phyloP scores from a whole-genome alignment of 1,140 invertebrate species.

The Macrostomum lignano region DNA sequence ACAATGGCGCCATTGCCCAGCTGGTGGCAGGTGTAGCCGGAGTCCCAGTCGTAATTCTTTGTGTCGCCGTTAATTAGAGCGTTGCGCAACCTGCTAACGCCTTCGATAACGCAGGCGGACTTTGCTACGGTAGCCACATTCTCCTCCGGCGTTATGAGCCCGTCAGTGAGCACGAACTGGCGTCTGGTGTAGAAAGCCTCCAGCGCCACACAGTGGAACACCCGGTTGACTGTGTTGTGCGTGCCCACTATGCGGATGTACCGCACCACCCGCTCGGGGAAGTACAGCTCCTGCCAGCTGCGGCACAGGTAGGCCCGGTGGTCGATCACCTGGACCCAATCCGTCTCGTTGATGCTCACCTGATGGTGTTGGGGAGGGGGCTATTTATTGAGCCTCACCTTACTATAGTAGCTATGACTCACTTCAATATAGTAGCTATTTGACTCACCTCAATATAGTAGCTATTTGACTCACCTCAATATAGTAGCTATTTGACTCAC shows the following conservation, averaged over 20 bases:
- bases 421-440: too few species aligned
- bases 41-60: constrained; percentile 84
- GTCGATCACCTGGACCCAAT: constrained; percentile 71
- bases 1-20: constrained; percentile 71
- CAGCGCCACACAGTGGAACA: too few species aligned
- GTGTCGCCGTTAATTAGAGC: constrained; percentile 79
- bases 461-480: too few species aligned
- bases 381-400: too few species aligned
- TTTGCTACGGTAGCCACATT: constrained; percentile 67
- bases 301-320: constrained; percentile 64
- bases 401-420: too few species aligned
- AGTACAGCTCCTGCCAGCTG: constrained; percentile 81
- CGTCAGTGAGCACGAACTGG: too few species aligned
- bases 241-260: constrained; percentile 67
- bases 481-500: too few species aligned
- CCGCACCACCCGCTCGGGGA: constrained; percentile 51
- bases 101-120: constrained; percentile 72
- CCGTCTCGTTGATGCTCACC: too few species aligned
- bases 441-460: too few species aligned
- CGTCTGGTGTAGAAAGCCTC: too few species aligned
- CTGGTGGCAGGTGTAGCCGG: constrained; percentile 91
- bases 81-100: constrained; percentile 61
- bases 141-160: too few species aligned
- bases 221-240: constrained; percentile 74
- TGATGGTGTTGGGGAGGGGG: constrained; percentile 57